Percentiles rank a stretch among this genome's conserved stretches.
Conservation (phyloP, 2,888 invertebrate genomes). For the Caradrina clavipalpis region DNA sequence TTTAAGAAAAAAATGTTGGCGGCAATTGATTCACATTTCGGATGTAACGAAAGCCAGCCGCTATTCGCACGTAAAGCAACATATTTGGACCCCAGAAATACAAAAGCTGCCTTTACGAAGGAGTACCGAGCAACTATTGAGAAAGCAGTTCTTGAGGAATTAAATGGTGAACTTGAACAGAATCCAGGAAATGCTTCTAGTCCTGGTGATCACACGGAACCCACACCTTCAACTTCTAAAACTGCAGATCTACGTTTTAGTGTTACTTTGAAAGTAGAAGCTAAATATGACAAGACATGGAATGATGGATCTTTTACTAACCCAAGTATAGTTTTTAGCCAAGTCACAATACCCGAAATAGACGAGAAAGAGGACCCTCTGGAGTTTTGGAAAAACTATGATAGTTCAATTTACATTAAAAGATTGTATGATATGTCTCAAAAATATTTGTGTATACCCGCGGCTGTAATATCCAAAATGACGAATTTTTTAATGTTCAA, state of each 20-base stretch:
- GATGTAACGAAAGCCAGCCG: not conserved
- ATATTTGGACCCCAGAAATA: conserved; percentile 25
- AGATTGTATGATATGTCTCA: conserved; percentile 1
- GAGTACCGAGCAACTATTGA: not conserved
- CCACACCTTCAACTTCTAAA: conserved; percentile 4
- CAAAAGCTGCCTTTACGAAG: not conserved
- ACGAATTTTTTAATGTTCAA: not conserved
- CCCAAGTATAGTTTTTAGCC: not conserved
- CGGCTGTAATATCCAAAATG: not conserved
- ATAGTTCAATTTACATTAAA: not conserved
- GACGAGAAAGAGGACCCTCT: not conserved
- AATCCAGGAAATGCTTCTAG: not conserved
- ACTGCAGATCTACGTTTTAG: not conserved
- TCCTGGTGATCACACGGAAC: not conserved
- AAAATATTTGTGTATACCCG: conserved; percentile 28
- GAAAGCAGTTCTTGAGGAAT: conserved; percentile 8
- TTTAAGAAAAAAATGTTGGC: not conserved
- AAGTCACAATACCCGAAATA: conserved; percentile 7
- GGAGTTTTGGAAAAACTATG: not conserved
- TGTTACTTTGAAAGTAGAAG: not conserved
- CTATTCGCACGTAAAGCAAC: conserved; percentile 10
- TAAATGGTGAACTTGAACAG: not conserved
- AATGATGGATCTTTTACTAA: not conserved
- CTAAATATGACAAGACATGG: not conserved
- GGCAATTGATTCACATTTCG: conserved; percentile 7